Conservation (phyloP, 2,888 invertebrate genomes). For the Leucozona laternaria region DNA sequence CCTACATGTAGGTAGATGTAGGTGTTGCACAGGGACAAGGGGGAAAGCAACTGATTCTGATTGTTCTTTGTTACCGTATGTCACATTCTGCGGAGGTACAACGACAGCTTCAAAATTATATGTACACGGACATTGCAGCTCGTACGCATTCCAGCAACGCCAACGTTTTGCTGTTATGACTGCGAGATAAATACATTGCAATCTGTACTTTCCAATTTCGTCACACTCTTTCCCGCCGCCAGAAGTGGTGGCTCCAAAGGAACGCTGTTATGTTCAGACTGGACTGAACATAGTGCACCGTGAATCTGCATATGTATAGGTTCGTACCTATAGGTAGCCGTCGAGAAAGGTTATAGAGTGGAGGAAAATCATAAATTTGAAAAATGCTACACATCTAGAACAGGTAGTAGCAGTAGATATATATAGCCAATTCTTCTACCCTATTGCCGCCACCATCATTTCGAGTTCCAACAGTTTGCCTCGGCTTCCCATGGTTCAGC, state of each 20-base stretch:
- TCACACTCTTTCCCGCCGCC: conserved; percentile 32
- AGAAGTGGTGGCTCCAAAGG: conserved; percentile 35
- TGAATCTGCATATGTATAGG: neutral
- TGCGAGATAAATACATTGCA: conserved; percentile 70
- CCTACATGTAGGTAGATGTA: neutral
- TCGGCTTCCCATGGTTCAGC: neutral
- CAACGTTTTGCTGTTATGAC: conserved; percentile 61
- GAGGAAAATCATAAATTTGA: conserved; percentile 72
- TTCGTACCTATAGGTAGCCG: neutral
- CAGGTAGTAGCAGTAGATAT: neutral
- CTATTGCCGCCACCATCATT: conserved; percentile 11
- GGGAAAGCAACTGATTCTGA: conserved; percentile 30
- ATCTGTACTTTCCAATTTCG: conserved; percentile 72
- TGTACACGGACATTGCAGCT: neutral
- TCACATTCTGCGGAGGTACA: conserved; percentile 41
- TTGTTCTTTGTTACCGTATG: conserved; percentile 56
- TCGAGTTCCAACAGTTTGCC: conserved; percentile 37
- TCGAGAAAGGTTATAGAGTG: conserved; percentile 32
- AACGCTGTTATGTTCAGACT: neutral
- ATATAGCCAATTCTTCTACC: neutral
- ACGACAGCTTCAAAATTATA: conserved; percentile 36
- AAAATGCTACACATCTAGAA: conserved; percentile 36
- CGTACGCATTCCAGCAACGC: conserved; percentile 53
- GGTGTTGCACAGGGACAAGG: neutral
- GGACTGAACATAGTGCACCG: neutral